phyloP scores from a whole-genome alignment of 2,888 invertebrate species.

The Fragum fragum region DNA sequence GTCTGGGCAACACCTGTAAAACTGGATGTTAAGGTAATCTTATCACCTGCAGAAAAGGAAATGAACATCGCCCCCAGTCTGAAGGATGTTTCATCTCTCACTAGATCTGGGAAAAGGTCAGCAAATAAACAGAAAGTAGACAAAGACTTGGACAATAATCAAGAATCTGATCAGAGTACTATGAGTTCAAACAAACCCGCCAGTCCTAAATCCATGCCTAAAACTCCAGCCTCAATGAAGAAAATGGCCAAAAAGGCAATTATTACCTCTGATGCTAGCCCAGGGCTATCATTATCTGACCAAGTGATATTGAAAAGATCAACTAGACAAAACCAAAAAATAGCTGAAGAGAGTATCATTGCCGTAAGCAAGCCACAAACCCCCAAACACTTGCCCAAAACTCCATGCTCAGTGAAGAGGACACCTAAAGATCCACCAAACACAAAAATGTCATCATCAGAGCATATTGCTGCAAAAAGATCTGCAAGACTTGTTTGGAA shows the following conservation, averaged over 20 bases:
- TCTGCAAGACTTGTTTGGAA: too few species aligned
- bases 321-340: not conserved
- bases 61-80: not conserved
- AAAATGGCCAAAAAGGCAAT: not conserved
- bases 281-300: not conserved
- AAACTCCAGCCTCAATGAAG: not conserved
- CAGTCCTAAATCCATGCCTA: not conserved
- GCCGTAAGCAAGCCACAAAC: too few species aligned
- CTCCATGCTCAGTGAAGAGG: too few species aligned
- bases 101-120: conserved; percentile 4
- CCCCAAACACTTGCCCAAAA: too few species aligned
- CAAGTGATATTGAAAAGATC: not conserved
- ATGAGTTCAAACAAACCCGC: not conserved
- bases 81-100: not conserved
- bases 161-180: not conserved
- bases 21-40: not conserved
- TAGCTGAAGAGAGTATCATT: too few species aligned
- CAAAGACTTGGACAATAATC: not conserved
- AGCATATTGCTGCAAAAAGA: too few species aligned
- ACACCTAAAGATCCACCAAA: too few species aligned
- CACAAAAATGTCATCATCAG: too few species aligned
- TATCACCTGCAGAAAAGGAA: not conserved
- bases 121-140: conserved; percentile 1
- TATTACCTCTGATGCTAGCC: not conserved
- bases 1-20: conserved; percentile 60